Base-by-base conservation (phyloP, 1,140 invertebrate genomes). In the Harpegnathos saltator region DNA sequence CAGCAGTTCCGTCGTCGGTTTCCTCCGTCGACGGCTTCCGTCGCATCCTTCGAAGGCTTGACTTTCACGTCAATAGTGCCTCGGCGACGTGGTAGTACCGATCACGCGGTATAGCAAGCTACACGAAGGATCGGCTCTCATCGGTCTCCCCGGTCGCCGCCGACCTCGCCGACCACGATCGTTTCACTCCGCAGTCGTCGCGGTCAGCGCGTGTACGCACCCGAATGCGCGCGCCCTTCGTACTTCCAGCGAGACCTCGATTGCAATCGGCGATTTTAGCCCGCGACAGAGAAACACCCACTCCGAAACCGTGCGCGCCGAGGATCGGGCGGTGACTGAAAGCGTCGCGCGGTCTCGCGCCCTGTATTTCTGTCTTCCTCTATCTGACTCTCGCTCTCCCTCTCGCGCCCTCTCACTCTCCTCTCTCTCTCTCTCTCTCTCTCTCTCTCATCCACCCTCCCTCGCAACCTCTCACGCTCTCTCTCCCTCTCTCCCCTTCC, bases 321-420 rank as follows among this genome's bases (percentile, higher is more conserved):
- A 93, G 85, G 88, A 91, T 93, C 93, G 93, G 93, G 93, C 93
- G 92, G 93, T 92, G 92, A 94, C 93, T 94, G 93, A 93, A 89
- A 84, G 83, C 86, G 82, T 86, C 75, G 68, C 86, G 33, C 86
- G 85, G 85, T 89, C 90, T 90, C 86, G 88, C 83, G 87, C 82
- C 63, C 84, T 82, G 65, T 65, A 63, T 75, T n/a, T 59, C 83
- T 69, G 22, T 83, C 82, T 69, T 71, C 44, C 82, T 87, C 87
- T 50, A 80, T 59, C 68, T 50, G 62, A 3, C 77, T 71, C 89
- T 33, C 52, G 17, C 65, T 74, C 61, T 50, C 54, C 78, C 77
- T n/a, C n/a, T n/a, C n/a, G n/a, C n/a, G n/a, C 26, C 75, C 11
- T 54, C 62, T 3, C 24, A 38, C 59, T 59, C 66, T 63, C 22